Base-by-base conservation (phyloP, 1,140 invertebrate genomes). In the Penaeus vannamei region DNA sequence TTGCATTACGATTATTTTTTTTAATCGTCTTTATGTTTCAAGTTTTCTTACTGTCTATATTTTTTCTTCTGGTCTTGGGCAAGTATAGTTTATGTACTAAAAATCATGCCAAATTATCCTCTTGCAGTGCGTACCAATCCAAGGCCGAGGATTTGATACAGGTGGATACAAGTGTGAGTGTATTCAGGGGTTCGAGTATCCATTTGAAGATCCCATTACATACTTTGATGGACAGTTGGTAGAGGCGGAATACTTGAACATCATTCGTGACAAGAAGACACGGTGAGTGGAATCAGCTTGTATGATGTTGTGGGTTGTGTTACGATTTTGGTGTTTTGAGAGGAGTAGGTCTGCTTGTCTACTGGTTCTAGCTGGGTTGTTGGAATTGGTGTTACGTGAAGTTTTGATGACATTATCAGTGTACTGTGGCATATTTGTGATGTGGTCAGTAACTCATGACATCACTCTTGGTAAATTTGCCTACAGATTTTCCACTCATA, bases 121-220 rank as follows among this genome's bases (percentile, higher is more conserved):
- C 64, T 95, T 95, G 60, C 93, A 99, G 97, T 99, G 98, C 93
- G 97, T 98, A 32, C 97, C 98, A 22, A 97, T 99, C 89, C 95
- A 97, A 91, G 98, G 98, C 23, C 95, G 97, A 93, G 97, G 97
- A 77, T 98, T 97, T 93, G 96, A 98, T 91, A 95, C 95, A 22
- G 98, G 98, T 82, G 97, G 97, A n/a, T 99, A 99, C 94, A 99
- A 99, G 94, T 99, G 98, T 93, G 98, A 99, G 93, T 99, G 98
- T 92, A 95, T 97, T 84, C 98, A 99, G 94, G 98, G 98, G 42
- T 99, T 96, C 92, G 98, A 99, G 93, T 99, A 99, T 94, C 98
- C 98, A 0, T 99, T 98, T 93, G 98, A 98, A 93, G 98, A 98
- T 93, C 94, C 95, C 8, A 98, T 97, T 92, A 99, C 97, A 7